Evolutionary conservation across 2,888 invertebrate genomes (phyloP).

Genomic region (Rhyacophila evoluta): DNA sequence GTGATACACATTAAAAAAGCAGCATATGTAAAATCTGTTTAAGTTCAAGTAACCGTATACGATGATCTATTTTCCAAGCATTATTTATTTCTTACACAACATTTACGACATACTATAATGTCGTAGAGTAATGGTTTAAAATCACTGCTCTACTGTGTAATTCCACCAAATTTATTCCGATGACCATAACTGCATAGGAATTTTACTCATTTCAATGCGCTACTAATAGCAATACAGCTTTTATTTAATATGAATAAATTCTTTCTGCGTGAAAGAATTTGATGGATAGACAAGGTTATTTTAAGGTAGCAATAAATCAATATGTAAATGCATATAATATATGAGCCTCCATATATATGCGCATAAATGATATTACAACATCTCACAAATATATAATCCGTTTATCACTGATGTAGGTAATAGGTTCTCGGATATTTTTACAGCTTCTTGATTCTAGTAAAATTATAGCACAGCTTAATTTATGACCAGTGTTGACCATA

Average conservation of each 20-base stretch:
- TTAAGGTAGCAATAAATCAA: conserved; percentile 15
- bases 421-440: no score
- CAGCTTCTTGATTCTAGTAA: no score
- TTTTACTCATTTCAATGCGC: background rate
- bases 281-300: background rate
- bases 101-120: no score
- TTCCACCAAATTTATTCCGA: conserved; percentile 29
- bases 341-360: background rate
- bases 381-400: background rate
- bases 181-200: background rate
- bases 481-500: no score
- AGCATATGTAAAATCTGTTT: no score
- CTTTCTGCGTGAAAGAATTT: background rate
- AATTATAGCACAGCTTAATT: no score
- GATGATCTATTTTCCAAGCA: no score
- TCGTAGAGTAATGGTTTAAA: no score
- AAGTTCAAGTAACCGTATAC: no score
- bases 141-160: no score
- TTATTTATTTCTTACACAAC: no score
- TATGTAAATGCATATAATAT: background rate
- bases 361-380: background rate
- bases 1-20: no score
- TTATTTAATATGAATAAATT: background rate
- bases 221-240: background rate
- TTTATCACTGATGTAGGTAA: background rate